A percentile compares a stretch with the other conserved stretches of the same genome.
Evolutionary conservation across 2,113 vertebrate species (phyloP).

Genomic region (Prolemur simus): DNA sequence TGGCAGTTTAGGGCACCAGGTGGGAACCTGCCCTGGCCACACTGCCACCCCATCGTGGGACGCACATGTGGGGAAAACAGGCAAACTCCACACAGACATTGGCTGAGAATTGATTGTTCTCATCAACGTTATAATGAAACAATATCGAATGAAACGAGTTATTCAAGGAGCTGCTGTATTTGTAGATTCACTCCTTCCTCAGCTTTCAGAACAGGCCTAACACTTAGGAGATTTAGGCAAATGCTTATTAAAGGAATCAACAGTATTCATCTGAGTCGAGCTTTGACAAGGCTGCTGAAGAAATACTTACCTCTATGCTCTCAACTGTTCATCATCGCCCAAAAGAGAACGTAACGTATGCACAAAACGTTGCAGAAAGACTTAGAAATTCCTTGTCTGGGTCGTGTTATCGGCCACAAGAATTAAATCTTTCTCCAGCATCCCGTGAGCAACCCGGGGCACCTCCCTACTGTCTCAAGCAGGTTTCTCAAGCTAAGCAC

Average conservation of each 20-base stretch:
- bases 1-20: background rate
- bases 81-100: background rate
- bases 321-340: background rate
- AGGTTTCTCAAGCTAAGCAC: background rate
- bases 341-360: accelerated
- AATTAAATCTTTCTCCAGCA: background rate
- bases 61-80: background rate
- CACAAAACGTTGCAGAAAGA: background rate
- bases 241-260: background rate
- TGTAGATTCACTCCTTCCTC: background rate
- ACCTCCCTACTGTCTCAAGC: background rate
- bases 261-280: accelerated
- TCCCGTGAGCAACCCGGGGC: background rate
- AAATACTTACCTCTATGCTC: accelerated
- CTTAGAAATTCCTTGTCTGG: background rate
- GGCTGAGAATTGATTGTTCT: no score
- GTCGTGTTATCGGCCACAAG: background rate
- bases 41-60: background rate
- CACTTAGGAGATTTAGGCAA: background rate
- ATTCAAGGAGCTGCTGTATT: background rate
- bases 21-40: background rate
- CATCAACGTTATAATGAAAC: background rate
- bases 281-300: accelerated
- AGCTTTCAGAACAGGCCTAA: background rate
- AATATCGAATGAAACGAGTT: background rate